Conservation (phyloP, 2,888 invertebrate species). For the Aelia acuminata region DNA sequence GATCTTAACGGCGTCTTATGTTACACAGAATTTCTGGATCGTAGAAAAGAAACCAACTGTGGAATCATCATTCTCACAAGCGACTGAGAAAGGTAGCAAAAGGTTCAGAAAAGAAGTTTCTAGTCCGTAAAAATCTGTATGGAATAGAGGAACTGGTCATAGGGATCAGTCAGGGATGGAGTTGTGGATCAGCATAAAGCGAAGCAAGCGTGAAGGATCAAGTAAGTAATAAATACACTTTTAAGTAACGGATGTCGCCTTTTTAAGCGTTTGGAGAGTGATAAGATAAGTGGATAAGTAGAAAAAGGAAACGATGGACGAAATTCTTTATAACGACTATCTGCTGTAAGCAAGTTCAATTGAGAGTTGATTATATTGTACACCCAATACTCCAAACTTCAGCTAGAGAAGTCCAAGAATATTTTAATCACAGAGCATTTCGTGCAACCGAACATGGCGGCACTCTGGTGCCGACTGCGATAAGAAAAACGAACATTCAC, state of each 20-base stretch:
- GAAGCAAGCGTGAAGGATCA: neutral
- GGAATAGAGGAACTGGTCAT: neutral
- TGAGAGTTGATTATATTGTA: no score
- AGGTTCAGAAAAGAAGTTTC: neutral
- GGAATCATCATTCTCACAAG: neutral
- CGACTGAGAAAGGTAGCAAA: neutral
- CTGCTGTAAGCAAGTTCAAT: no score
- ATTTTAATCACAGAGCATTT: neutral
- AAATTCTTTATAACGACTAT: no score
- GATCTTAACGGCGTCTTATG: no score
- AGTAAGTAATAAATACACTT: neutral
- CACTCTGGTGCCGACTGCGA: neutral
- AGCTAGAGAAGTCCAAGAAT: no score
- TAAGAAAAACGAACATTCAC: constrained; percentile 22
- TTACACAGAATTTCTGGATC: neutral
- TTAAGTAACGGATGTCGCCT: neutral
- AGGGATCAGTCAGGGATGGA: no score
- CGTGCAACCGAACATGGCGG: neutral
- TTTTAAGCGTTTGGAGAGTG: neutral
- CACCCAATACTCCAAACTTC: no score
- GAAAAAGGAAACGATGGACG: no score
- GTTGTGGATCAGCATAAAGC: neutral
- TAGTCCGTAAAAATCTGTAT: neutral
- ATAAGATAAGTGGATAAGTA: neutral
- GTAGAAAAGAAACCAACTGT: neutral